Base-by-base conservation (phyloP, 2,797 vertebrate species). In the Chaenodraco wilsoni region DNA sequence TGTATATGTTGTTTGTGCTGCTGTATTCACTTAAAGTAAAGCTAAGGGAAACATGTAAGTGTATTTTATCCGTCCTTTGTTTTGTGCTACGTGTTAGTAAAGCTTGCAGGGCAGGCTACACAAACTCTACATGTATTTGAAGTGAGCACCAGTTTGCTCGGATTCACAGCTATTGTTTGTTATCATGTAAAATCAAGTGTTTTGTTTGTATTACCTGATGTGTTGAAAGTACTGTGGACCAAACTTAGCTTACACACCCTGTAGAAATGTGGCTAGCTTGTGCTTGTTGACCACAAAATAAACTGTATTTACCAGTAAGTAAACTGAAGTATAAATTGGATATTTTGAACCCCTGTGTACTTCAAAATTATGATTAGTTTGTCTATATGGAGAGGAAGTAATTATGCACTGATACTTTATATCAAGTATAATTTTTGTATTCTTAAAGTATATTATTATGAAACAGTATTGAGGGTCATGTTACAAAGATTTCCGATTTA, bases 341-440 rank as follows among this genome's bases (percentile, higher is more conserved):
- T 72, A 44, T 55, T 59, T 78, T 76, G 27, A 79, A 52, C 54
- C 60, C 57, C 48, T 48, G 75, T 74, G 58, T 82, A 63, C 77
- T 81, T 74, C 76, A 76, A 79, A 76, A 74, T 68, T 52, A 74
- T 85, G 65, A 86, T 86, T 84, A 78, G 62, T 89, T 78, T 80
- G 69, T 88, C 50, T 90, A 78, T 88, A 78, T 80, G 83, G 83
- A 88, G 80, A 84, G 66, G 66, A 84, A 88, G 79, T 82, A 73
- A 92, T 86, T 90, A 94, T 94, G 94, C 95, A 95, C 94, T 95
- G 94, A 95, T 88, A 85, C 89, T 93, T 94, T 92, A 84, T 90
- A 90, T 88, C 85, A 88, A 85, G 83, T 90, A 83, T 88, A 84
- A 56, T 79, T 76, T 92, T 90, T 92, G 79, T 93, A 92, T 90